Percentiles rank a stretch among this genome's conserved stretches.
phyloP scores from a whole-genome alignment of 1,140 invertebrate species.

The Mizuhopecten yessoensis region DNA sequence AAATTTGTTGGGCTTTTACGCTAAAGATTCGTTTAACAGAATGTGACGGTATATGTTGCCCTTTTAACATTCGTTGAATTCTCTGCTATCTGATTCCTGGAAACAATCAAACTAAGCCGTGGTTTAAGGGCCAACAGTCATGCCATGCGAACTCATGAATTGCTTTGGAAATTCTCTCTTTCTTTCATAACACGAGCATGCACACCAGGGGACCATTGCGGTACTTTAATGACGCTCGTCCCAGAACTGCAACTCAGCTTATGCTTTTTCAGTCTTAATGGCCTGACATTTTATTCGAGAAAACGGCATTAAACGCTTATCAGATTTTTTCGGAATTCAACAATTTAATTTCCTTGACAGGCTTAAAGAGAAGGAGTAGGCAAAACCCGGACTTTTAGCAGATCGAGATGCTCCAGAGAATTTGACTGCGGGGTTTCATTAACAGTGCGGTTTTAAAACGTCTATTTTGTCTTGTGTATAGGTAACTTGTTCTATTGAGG shows the following conservation, averaged over 20 bases:
- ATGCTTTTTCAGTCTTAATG: background rate
- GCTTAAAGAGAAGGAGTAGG: background rate
- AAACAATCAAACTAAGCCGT: background rate
- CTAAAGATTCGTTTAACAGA: too few species aligned
- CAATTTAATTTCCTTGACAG: slow-evolving; percentile 13
- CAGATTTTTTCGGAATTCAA: background rate
- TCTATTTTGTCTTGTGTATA: background rate
- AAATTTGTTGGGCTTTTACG: too few species aligned
- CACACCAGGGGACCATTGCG: background rate
- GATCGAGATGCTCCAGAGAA: background rate
- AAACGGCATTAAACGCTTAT: slow-evolving; percentile 5
- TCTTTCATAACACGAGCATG: background rate
- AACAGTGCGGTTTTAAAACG: background rate
- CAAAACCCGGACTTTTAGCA: background rate
- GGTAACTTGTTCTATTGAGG: background rate
- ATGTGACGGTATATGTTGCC: too few species aligned
- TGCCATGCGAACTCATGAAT: background rate
- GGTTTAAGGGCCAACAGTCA: background rate
- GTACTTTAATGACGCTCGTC: background rate
- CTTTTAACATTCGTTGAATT: too few species aligned
- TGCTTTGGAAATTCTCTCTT: background rate
- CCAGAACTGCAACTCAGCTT: background rate
- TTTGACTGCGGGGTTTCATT: background rate
- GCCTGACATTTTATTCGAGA: background rate
- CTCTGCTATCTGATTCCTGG: background rate